phyloP scores from a whole-genome alignment of 2,113 vertebrate genomes.

The Prunella fulvescens region DNA sequence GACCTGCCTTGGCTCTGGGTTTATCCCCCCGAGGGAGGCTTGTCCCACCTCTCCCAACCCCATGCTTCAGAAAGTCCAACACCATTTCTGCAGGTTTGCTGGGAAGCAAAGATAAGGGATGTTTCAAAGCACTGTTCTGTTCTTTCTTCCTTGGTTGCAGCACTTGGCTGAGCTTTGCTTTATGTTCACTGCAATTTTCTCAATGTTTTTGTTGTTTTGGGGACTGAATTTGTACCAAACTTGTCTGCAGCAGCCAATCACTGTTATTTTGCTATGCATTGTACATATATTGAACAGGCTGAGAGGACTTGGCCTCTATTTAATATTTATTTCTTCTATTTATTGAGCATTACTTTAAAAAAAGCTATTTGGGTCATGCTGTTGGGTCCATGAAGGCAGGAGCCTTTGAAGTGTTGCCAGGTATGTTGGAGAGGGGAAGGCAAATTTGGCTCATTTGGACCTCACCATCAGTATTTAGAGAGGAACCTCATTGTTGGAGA shows the following conservation, averaged over 20 bases:
- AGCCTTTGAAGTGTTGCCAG: not conserved
- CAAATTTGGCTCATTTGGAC: conserved; percentile 24
- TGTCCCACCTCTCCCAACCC: not conserved
- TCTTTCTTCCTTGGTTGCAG: not conserved
- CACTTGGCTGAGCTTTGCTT: not conserved
- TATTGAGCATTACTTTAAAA: conserved; percentile 69
- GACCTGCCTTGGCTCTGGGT: not conserved
- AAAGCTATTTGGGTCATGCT: not conserved
- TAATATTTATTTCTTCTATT: conserved; percentile 83
- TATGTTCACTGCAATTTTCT: not conserved
- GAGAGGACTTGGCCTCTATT: conserved; percentile 58
- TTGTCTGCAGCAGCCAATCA: conserved; percentile 36
- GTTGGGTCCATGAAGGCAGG: not conserved
- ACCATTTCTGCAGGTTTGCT: not conserved
- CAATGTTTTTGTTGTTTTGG: not conserved
- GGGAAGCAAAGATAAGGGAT: not conserved
- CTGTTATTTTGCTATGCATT: conserved; percentile 77
- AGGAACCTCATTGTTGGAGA: conserved; percentile 58
- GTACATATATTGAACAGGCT: conserved; percentile 70
- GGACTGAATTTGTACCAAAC: conserved; percentile 18
- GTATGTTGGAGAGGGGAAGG: not conserved
- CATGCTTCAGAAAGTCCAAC: not conserved
- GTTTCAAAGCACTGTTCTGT: not conserved
- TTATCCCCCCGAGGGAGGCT: not conserved
- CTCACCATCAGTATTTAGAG: not conserved